Evolutionary conservation across 2,888 invertebrate genomes (phyloP), one percentile per base, ranked within the genome.

Genomic region (Aproaerema taeniolella): DNA sequence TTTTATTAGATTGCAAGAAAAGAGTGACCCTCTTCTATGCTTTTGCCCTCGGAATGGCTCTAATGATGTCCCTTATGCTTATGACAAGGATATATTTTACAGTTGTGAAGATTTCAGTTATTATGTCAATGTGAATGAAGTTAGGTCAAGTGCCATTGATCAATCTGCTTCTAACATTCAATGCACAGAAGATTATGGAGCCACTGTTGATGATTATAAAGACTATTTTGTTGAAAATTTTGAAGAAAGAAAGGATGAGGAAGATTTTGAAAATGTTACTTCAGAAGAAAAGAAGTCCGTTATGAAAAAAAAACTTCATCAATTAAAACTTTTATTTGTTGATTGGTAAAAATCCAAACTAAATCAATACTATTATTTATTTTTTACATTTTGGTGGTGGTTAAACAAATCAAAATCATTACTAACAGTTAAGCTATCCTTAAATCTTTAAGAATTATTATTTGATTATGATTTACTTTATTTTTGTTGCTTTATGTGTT

Each of bases 401-500:
- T 68, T 42, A 45, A n/a, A n/a, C n/a, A n/a, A n/a, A n/a, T n/a
- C n/a, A n/a, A n/a, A n/a, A 37, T 39, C 7, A 8, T 34, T 50
- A 52, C 49, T 55, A 56, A 61, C 53, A 50, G 39, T 30, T n/a
- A n/a, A n/a, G n/a, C n/a, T n/a, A n/a, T n/a, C n/a, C n/a, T n/a
- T n/a, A n/a, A n/a, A n/a, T n/a, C n/a, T n/a, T n/a, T n/a, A n/a
- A n/a, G n/a, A n/a, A n/a, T n/a, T n/a, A n/a, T n/a, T n/a, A n/a
- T n/a, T 57, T 53, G 68, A 67, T 61, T 61, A 66, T 61, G 34
- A 39, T 50, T 46, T 47, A 43, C 48, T 43, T 46, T 55, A 52
- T 51, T 73, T 73, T 72, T 73, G 66, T 73, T 70, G 76, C 74
- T 79, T 75, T 79, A 79, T 81, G 68, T 83, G 74, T 81, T 83